Evolutionary conservation across 2,888 invertebrate species (phyloP), one percentile per base, ranked within the genome.

Genomic region (Meta bourneti): DNA sequence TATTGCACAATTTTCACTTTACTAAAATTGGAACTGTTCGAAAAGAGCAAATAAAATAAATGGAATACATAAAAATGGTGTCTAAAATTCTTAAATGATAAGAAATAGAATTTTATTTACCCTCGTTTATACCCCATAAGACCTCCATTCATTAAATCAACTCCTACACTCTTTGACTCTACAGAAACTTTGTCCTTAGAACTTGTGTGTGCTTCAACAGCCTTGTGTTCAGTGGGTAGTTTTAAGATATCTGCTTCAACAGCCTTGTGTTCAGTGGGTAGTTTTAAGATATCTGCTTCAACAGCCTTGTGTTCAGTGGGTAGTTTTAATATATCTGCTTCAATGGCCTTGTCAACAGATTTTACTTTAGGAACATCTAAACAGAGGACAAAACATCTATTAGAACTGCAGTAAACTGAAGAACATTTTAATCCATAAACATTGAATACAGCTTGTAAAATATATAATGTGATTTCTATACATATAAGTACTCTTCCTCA

Each of bases 291-390:
- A 70, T 87, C 72, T 7, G 83, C 19, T 51, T 79, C 91, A 49
- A 91, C 79, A 78, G 91, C 78, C 54, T 91, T 91, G 61, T 91
- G 87, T 87, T 91, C 91, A 16, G 79, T 71, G 9, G 87, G 91
- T 19, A 61, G 13, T 75, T 82, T 86, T 16, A 87, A 49, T 19
- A 74, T 71, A 70, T 87, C 72, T 7, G 83, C 19, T 51, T 79
- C 91, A 49, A 91, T 74, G 71, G 91, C 78, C 54, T 91, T 87
- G 61, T 91, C 91, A 19, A 77, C 16, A 9, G 49, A 80, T n/a
- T 75, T 69, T 9, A 69, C 20, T 80, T 85, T 90, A 51, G 90
- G 69, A 0, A 6, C 48, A 51, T 20, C 89, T 89, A 19, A 13
- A 74, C 48, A 77, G 79, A 61, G 19, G 13, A 8, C 7, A 81